Conservation (phyloP, 2,888 invertebrate genomes). For the Tipula unca region DNA sequence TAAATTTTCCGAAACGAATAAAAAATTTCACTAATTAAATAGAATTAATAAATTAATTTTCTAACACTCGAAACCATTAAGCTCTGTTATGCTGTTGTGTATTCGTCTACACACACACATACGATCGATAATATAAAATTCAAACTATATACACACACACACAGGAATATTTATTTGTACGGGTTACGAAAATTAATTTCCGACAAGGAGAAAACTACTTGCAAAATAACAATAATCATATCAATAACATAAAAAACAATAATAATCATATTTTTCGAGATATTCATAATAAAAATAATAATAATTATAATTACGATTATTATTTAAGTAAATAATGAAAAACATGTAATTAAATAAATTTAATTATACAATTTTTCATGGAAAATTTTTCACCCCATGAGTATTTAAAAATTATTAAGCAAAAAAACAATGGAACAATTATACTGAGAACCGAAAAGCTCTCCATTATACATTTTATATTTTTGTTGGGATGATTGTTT, state of each 20-base stretch:
- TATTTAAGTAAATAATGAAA: not conserved
- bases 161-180: too few relatives aligned
- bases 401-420: not conserved
- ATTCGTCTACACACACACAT: not conserved
- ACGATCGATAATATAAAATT: not conserved
- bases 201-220: not conserved
- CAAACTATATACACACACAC: too few relatives aligned
- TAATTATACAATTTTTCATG: not conserved
- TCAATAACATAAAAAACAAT: not conserved
- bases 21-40: not conserved
- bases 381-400: not conserved
- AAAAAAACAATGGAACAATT: not conserved
- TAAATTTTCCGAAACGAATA: not conserved
- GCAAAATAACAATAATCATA: not conserved
- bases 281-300: not conserved
- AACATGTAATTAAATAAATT: constrained; percentile 8
- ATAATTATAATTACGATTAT: not conserved
- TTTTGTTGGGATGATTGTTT: not conserved
- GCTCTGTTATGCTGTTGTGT: not conserved
- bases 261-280: not conserved
- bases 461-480: not conserved
- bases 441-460: not conserved
- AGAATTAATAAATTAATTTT: not conserved
- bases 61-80: not conserved
- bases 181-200: not conserved